Base-by-base conservation (phyloP, 1,140 invertebrate species). In the Chrysopa pallens region DNA sequence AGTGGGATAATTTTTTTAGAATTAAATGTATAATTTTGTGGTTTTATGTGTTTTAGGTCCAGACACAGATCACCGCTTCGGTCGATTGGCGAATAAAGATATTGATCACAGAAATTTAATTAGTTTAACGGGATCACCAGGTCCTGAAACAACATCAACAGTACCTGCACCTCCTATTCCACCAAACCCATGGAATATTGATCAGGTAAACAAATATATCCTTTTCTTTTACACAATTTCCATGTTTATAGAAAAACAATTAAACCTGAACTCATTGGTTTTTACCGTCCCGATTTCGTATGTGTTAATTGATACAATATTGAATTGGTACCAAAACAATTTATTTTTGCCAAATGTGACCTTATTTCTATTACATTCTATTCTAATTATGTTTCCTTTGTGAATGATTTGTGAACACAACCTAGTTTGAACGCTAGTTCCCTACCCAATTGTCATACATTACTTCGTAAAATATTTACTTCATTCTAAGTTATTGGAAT, bases 81-180 rank as follows among this genome's bases (percentile, higher is more conserved):
- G 31, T 9, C 31, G 31, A 12, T 9, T 4, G 4, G 31, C 8
- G 17, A 43, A 40, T 23, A 56, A 59, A 51, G 81, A 85, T 58
- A 78, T 86, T 13, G 82, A 85, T 61, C 82, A 87, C 53, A 68
- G 82, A 47, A 87, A 87, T 63, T 56, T 87, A n/a, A 87, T 87
- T 50, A 79, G 80, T 48, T 57, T 87, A 5, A 87, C 81, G 8
- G 79, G 80, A 28, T 80, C 78, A 50, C 75, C 76, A 6, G 64
- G 66, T 6, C 66, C 69, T 50, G 52, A 48, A 28, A 49, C 52
- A 29, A 59, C 56, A n/a, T 33, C 40, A 29, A 15, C 23, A 39
- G 42, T 38, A 28, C 38, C 47, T 51, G 51, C 45, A 47, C 48
- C 9, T 48, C 50, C 49, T 38, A 66, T 40, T 47, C 55, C 31